A percentile compares a stretch with the other conserved stretches of the same genome.
These are phyloP conservation scores for Diarsia rubi DNA, from an alignment of 2,888 invertebrate genomes.

Conservation along the genomic window DNA sequence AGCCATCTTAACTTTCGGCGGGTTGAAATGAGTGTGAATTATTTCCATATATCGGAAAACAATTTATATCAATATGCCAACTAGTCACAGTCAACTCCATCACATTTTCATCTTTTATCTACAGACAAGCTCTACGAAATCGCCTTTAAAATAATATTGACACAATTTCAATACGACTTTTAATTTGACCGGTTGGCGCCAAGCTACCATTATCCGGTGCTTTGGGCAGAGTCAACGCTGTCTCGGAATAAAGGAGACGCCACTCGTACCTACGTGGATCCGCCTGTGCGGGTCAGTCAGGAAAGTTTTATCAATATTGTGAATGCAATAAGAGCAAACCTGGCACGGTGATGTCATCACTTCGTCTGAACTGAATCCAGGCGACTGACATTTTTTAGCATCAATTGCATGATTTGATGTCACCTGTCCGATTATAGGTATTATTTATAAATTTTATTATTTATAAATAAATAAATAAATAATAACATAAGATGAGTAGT, in stretches of 20 bases:
- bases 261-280: not conserved
- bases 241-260: conserved; percentile 44
- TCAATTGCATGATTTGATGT: no score
- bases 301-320: not conserved
- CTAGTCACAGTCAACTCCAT: not conserved
- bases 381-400: no score
- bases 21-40: conserved; percentile 71
- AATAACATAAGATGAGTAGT: no score
- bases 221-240: conserved; percentile 70
- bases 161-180: conserved; percentile 39
- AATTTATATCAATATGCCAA: not conserved
- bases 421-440: no score
- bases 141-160: conserved; percentile 25
- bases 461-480: no score
- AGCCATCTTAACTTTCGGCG: conserved; percentile 44
- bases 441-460: no score
- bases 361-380: no score
- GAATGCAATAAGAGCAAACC: not conserved
- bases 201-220: conserved; percentile 70
- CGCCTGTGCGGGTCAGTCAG: not conserved
- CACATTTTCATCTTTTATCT: not conserved
- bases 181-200: conserved; percentile 42
- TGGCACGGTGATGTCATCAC: no score
- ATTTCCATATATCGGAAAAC: no score
- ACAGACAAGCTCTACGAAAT: not conserved